Base-by-base conservation (phyloP, 2,888 invertebrate species). In the Epiblema foenella region DNA sequence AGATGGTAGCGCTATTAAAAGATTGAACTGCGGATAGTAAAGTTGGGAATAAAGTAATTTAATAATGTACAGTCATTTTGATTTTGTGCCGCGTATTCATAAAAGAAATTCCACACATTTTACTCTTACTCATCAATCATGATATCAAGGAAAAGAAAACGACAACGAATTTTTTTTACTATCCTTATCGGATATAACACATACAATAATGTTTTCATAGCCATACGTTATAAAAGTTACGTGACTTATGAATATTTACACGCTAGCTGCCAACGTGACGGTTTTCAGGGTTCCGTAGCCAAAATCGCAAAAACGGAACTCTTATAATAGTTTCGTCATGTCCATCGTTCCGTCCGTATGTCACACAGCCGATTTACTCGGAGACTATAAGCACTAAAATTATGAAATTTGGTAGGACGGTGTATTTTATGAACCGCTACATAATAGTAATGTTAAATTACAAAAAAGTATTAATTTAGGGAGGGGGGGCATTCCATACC, bases 201-300 rank as follows among this genome's bases (percentile, higher is more conserved):
- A 37, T 3, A 24, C 24, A 52, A 37, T 29, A 52, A 73, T 49
- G 49, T 65, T 68, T 60, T 60, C 57, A 65, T 24, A 54, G 57
- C 54, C 33, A 11, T 15, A 39, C 5, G 65, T 62, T 62, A 52
- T 60, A 57, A 73, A 68, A 65, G 46, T 69, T 56, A 51, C 65
- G 69, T 69, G 46, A 18, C 37, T 69, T 33, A 66, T 74, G 72
- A 74, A 69, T 74, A 74, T 72, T 74, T 65, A 74, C 68, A 62
- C 51, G 17, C 20, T 12, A 37, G n/a, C 46, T 58, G 18, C 56
- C 18, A 18, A 60, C 60, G 42, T 57, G 56, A 73, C 46, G 59
- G 4, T 24, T 24, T n/a, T n/a, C n/a, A n/a, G n/a, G n/a, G n/a
- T n/a, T n/a, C n/a, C n/a, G n/a, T n/a, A n/a, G n/a, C n/a, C n/a